phyloP scores from a whole-genome alignment of 2,888 invertebrate species.

The Bellardia pandia region DNA sequence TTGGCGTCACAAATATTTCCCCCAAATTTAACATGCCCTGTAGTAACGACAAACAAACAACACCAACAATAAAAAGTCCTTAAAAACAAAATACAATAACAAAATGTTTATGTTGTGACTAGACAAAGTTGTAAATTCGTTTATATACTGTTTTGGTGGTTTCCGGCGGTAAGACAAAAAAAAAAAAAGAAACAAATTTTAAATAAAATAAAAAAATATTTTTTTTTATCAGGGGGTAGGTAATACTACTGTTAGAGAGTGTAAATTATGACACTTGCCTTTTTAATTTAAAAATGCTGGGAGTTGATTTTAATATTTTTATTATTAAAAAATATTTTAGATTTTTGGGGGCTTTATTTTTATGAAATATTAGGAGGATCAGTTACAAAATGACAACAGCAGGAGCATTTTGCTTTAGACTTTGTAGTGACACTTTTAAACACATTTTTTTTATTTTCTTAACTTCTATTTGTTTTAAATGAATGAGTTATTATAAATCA shows the following conservation, averaged over 20 bases:
- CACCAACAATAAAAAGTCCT: background rate
- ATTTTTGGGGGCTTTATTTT: background rate
- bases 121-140: conserved; percentile 66
- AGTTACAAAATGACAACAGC: conserved; percentile 8
- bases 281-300: background rate
- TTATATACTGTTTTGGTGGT: conserved; percentile 63
- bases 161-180: conserved; percentile 63
- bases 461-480: background rate
- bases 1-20: conserved; percentile 39
- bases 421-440: background rate
- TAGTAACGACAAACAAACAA: conserved; percentile 25
- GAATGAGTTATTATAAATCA: background rate
- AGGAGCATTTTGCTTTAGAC: background rate
- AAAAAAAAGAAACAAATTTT: background rate
- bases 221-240: conserved; percentile 1
- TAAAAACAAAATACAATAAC: conserved; percentile 17
- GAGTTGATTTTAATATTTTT: background rate
- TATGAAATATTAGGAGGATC: conserved; percentile 12
- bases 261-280: conserved; percentile 65
- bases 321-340: background rate
- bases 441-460: background rate
- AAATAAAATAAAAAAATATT: conserved; percentile 10
- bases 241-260: conserved; percentile 35
- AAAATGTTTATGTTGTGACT: conserved; percentile 60
- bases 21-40: conserved; percentile 44